phyloP scores from a whole-genome alignment of 2,113 vertebrate species.

The Panurus biarmicus region DNA sequence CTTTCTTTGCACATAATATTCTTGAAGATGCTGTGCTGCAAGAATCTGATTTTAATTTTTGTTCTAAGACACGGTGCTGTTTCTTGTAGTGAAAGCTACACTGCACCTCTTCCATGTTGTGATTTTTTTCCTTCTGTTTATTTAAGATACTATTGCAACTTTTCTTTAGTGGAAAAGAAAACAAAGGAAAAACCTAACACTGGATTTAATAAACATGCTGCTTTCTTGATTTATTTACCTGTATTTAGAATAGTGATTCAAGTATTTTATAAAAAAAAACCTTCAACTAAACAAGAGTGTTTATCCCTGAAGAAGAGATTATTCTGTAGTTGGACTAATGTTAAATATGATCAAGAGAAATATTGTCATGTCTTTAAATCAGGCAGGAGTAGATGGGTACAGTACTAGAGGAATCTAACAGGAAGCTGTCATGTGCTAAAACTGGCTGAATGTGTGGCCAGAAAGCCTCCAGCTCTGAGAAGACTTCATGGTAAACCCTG shows the following conservation, averaged over 20 bases:
- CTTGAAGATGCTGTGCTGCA: background rate
- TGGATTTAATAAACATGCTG: background rate
- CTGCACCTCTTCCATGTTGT: background rate
- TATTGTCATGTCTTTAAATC: background rate
- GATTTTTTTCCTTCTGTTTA: background rate
- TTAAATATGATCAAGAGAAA: background rate
- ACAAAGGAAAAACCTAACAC: background rate
- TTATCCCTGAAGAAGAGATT: background rate
- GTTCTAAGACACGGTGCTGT: background rate
- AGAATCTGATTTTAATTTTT: background rate
- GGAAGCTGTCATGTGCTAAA: background rate
- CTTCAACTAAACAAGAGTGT: background rate
- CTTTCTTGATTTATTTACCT: background rate
- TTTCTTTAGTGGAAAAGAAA: background rate
- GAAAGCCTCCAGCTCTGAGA: background rate
- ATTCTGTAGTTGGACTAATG: background rate
- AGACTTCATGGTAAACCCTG: rapidly evolving
- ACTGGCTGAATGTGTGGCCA: background rate
- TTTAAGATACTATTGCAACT: background rate
- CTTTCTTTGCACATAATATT: background rate
- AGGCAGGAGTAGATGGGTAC: background rate
- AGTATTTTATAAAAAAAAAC: background rate
- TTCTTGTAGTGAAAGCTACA: background rate
- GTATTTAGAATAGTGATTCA: background rate
- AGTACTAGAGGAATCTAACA: background rate